Conservation (phyloP, 2,888 invertebrate species). For the Chloroclysta siterata region DNA sequence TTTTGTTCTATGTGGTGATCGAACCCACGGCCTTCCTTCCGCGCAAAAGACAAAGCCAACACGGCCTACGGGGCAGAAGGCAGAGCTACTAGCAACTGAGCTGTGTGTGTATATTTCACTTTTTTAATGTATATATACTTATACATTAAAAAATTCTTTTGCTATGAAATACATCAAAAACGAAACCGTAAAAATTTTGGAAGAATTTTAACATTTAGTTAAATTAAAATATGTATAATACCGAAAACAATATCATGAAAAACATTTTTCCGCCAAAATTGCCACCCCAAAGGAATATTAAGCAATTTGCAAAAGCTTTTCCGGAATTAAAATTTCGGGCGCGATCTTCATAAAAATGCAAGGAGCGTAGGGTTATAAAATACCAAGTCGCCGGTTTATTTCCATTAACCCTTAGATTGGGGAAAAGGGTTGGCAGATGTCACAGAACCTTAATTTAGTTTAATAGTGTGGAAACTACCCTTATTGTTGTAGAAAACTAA, state of each 20-base stretch:
- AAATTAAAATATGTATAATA: neutral
- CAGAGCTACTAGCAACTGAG: no score
- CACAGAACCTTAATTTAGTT: neutral
- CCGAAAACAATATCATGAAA: neutral
- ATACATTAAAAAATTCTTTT: no score
- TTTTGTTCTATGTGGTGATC: no score
- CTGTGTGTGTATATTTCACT: no score
- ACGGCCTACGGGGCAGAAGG: no score
- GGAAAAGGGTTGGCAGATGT: slow-evolving; percentile 17
- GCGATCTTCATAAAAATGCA: slow-evolving; percentile 32
- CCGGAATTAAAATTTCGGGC: slow-evolving; percentile 25
- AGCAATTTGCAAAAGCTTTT: slow-evolving; percentile 33
- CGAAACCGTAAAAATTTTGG: neutral
- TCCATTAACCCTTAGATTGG: slow-evolving; percentile 31
- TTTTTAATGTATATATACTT: no score
- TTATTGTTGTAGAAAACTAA: no score
- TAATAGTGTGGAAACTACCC: slow-evolving; percentile 2
- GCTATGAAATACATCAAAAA: neutral
- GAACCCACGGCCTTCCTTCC: no score
- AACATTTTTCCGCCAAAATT: slow-evolving; percentile 2
- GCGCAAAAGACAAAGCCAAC: no score
- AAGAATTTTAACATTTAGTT: no score
- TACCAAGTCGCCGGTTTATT: slow-evolving; percentile 16
- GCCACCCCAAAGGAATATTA: slow-evolving; percentile 23
- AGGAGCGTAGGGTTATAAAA: slow-evolving; percentile 26